Conservation (phyloP, 2,888 invertebrate species). For the Lithophane leautieri region DNA sequence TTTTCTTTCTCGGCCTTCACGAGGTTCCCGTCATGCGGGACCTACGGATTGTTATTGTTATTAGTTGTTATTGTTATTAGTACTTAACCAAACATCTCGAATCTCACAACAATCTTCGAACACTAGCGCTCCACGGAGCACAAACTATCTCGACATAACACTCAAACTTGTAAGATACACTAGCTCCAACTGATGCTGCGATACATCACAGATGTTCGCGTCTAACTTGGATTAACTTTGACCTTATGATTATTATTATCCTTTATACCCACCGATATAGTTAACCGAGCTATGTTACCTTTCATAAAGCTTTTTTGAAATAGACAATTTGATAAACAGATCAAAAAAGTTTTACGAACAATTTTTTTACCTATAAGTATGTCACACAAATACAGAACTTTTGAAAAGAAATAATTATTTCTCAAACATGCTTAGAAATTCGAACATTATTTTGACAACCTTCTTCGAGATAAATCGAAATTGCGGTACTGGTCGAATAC, state of each 20-base stretch:
- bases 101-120: neutral
- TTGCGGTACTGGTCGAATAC: too few relatives aligned
- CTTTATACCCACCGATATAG: too few relatives aligned
- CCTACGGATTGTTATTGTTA: too few relatives aligned
- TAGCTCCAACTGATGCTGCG: constrained; percentile 6
- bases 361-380: neutral
- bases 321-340: neutral
- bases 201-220: constrained; percentile 32
- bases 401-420: too few relatives aligned
- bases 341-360: neutral
- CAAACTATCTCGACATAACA: constrained; percentile 5
- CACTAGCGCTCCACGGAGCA: neutral
- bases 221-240: constrained; percentile 31
- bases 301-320: neutral
- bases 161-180: constrained; percentile 23
- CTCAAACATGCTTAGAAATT: too few relatives aligned
- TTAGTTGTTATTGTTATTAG: neutral
- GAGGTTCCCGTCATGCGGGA: too few relatives aligned
- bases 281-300: neutral
- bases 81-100: constrained; percentile 2
- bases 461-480: too few relatives aligned
- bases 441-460: too few relatives aligned
- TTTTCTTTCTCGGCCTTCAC: too few relatives aligned
- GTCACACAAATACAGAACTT: too few relatives aligned
- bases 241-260: constrained; percentile 21